A percentile compares a stretch with the other conserved stretches of the same genome.
These are phyloP conservation scores for Osmoderma eremita DNA, from an alignment of 2,888 invertebrate species.

Conservation along the genomic window DNA sequence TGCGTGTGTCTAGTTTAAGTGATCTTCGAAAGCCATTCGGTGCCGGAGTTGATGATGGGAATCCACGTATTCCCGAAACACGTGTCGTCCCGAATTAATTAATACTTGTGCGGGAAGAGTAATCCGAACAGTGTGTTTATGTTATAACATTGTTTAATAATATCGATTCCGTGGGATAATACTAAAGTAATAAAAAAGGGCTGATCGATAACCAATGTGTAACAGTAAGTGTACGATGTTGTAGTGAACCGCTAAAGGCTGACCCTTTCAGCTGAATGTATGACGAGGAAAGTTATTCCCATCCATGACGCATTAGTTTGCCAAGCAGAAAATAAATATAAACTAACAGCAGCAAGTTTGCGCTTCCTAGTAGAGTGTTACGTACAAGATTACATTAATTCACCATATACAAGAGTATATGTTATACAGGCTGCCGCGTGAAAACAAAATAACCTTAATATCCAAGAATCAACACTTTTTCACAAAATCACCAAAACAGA, in stretches of 20 bases:
- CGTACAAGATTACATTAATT: neutral
- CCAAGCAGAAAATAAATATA: slow-evolving; percentile 1
- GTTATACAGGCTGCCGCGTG: too few relatives aligned
- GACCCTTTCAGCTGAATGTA: slow-evolving; percentile 9
- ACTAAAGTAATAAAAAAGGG: neutral
- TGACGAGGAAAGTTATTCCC: neutral
- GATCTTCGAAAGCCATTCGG: too few relatives aligned
- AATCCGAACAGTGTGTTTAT: too few relatives aligned
- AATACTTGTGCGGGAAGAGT: too few relatives aligned
- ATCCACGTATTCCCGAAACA: too few relatives aligned
- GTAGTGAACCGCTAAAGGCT: slow-evolving; percentile 3
- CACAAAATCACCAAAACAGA: too few relatives aligned
- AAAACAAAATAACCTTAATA: too few relatives aligned
- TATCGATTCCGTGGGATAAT: neutral
- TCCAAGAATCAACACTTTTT: too few relatives aligned
- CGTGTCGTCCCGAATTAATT: too few relatives aligned
- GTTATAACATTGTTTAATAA: neutral
- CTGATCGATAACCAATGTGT: neutral
- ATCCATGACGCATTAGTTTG: slow-evolving; percentile 10
- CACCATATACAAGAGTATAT: neutral
- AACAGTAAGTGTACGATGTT: neutral
- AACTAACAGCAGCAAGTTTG: slow-evolving; percentile 5
- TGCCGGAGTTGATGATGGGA: too few relatives aligned
- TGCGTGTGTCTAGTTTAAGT: too few relatives aligned
- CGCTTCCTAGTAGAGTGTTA: neutral